A percentile compares a stretch with the other conserved stretches of the same genome.
Conservation (phyloP, 2,888 invertebrate species). For the Penaeus monodon region DNA sequence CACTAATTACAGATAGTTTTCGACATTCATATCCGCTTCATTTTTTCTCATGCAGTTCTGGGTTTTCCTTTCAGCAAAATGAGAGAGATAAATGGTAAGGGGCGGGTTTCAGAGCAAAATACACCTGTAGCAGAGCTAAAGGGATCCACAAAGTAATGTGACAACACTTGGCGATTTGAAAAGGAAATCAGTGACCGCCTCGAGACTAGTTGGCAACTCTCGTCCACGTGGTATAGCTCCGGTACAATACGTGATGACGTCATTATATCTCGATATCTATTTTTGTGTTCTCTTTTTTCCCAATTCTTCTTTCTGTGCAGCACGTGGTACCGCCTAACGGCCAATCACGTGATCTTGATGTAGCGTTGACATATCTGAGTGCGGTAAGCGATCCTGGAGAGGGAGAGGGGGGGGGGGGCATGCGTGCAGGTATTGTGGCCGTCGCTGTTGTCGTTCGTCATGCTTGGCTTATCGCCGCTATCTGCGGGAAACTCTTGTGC, state of each 20-base stretch:
- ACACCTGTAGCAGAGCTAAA: too few species aligned
- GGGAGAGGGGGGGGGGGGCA: too few species aligned
- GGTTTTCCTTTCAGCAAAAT: neutral
- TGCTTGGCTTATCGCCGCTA: too few species aligned
- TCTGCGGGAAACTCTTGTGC: too few species aligned
- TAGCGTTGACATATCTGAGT: too few species aligned
- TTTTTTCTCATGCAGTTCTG: neutral
- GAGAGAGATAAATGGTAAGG: neutral
- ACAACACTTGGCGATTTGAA: neutral
- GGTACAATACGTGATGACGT: slow-evolving; percentile 1
- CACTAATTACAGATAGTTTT: neutral
- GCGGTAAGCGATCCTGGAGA: too few species aligned
- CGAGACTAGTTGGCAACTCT: neutral
- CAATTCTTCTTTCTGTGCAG: too few species aligned
- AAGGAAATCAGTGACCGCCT: neutral
- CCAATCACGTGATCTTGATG: too few species aligned
- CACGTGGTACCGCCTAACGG: too few species aligned
- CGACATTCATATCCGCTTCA: neutral
- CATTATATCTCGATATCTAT: neutral
- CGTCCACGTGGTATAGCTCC: slow-evolving; percentile 24
- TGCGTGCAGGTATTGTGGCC: too few species aligned
- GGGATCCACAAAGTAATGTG: neutral
- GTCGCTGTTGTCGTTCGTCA: too few species aligned
- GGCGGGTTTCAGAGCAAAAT: neutral
- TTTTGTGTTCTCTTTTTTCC: too few species aligned